These are phyloP conservation scores for Periophthalmodon schlosseri DNA, from an alignment of 2,113 vertebrate genomes.

Conservation along the genomic window DNA sequence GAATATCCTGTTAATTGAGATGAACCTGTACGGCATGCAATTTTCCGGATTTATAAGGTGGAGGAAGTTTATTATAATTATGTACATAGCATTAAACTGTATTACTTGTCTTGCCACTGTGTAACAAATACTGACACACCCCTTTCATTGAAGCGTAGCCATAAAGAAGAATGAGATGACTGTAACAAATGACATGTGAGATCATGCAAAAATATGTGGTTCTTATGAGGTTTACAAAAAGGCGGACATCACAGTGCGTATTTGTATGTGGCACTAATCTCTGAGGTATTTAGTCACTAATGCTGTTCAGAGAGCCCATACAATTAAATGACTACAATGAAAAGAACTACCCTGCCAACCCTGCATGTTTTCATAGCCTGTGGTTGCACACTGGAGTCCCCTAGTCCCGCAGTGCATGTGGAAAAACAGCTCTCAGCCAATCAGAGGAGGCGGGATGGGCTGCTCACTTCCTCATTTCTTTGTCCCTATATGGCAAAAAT, in stretches of 20 bases:
- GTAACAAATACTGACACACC: background rate
- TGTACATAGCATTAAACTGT: background rate
- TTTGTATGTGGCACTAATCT: background rate
- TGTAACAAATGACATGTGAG: background rate
- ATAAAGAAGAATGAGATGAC: background rate
- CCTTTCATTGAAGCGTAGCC: background rate
- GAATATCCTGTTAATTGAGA: no score
- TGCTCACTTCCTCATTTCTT: constrained; percentile 52
- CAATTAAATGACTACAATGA: constrained; percentile 22
- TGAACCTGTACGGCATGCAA: no score
- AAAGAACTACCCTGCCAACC: constrained; percentile 10
- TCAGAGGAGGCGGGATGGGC: constrained; percentile 38
- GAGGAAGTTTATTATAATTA: background rate
- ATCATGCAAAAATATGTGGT: background rate
- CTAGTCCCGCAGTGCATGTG: background rate
- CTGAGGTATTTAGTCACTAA: constrained; percentile 14
- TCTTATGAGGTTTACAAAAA: background rate
- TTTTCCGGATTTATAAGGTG: background rate
- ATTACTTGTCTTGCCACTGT: background rate
- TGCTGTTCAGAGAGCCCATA: constrained; percentile 3
- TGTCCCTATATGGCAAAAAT: constrained; percentile 52
- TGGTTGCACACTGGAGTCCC: constrained; percentile 11
- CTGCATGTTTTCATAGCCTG: constrained; percentile 1
- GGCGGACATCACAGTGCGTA: background rate
- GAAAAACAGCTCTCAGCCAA: constrained; percentile 50